Evolutionary conservation across 2,797 vertebrate genomes (phyloP), one percentile per base, ranked within the genome.

Genomic region (Trichosurus vulpecula): DNA sequence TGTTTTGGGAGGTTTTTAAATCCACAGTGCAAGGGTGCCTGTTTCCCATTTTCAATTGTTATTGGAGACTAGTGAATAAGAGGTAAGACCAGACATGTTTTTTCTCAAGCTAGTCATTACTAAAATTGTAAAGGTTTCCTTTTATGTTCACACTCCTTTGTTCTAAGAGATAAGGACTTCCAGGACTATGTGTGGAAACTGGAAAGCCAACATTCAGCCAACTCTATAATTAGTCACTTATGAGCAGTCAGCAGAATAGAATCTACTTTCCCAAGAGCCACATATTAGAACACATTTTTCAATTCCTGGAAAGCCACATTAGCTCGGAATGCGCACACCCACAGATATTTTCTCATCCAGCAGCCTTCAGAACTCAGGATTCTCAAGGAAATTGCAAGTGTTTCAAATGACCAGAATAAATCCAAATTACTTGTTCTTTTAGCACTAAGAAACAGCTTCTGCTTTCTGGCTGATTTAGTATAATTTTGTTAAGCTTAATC

Each of bases 261-360:
- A 41, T 0, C 13, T 74, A 52, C 58, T 57, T 91, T 91, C 90
- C 91, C 66, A 30, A 81, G 93, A 96, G 91, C 93, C 66, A 19
- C 87, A 47, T 27, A 25, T 66, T 16, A 74, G 93, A 93, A 58
- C 52, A 52, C 41, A 13, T 4, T 52, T 52, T 54, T 91, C 87
- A 61, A 54, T 57, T 94, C 94, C 93, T 94, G 91, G 61, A 95
- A 94, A 95, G 94, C 16, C 10, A 35, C 31, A 19, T n/a, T 92
- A 19, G 54, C 61, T 87, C 41, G 41, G 93, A 61, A 90, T 3
- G 54, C 19, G 91, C 91, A 19, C n/a, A 4, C 29, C 90, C 93
- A 55, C 16, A 16, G n/a, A 14, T 0, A 19, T 25, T 2, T 74
- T 57, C 54, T 51, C 66, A 19, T 61, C 16, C 16, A 91, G 66